Conservation (phyloP, 2,797 vertebrate genomes). For the Erpetoichthys calabaricus region DNA sequence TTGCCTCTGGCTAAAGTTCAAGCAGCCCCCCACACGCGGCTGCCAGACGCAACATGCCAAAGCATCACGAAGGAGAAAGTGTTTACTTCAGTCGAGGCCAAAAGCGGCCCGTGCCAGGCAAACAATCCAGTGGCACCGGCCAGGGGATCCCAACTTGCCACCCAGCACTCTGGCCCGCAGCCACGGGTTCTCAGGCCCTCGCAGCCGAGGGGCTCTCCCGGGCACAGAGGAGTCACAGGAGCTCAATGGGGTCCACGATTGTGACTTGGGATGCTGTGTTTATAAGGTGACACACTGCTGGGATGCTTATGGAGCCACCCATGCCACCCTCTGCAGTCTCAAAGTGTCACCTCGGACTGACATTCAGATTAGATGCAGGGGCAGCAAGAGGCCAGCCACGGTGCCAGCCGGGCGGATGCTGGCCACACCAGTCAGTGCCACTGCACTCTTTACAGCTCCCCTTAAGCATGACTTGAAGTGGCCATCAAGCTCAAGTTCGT, state of each 20-base stretch:
- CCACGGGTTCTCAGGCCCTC: constrained; percentile 22
- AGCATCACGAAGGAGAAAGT: constrained; percentile 55
- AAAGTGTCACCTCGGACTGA: no score
- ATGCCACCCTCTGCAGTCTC: neutral
- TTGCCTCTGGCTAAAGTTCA: constrained; percentile 73
- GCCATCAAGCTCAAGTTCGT: constrained; percentile 3
- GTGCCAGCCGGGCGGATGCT: no score
- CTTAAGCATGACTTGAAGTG: constrained; percentile 2
- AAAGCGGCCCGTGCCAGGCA: constrained; percentile 42
- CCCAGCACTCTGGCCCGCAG: constrained; percentile 26
- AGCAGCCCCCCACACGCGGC: constrained; percentile 41
- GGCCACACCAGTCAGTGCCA: neutral
- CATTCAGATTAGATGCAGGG: no score
- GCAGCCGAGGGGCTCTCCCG: neutral
- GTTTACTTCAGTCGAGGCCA: constrained; percentile 50
- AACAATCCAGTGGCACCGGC: constrained; percentile 24
- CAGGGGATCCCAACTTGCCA: constrained; percentile 31
- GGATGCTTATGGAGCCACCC: neutral
- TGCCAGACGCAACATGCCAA: constrained; percentile 64
- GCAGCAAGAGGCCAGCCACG: no score
- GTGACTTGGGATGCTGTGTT: neutral
- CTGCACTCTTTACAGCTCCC: constrained; percentile 4
- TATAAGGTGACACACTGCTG: neutral
- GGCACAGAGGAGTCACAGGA: neutral
- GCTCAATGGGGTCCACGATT: neutral